Percentiles rank a stretch among this genome's conserved stretches.
These are phyloP conservation scores for Cheilosia variabilis DNA, from an alignment of 2,888 invertebrate genomes.

Conservation along the genomic window DNA sequence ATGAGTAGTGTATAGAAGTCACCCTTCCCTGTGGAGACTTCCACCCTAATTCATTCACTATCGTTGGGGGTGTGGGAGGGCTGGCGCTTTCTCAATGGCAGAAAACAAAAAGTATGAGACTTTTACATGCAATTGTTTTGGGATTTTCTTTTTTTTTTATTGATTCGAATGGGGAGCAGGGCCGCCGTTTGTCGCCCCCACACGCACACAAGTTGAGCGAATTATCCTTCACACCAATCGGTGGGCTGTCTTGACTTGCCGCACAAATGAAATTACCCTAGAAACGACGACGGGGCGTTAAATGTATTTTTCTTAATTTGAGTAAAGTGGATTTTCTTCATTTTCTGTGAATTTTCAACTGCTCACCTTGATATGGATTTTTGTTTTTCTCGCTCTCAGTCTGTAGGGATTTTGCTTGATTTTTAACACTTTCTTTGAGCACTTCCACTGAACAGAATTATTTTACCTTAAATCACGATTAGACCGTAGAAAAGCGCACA, in stretches of 20 bases:
- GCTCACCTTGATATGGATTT: constrained; percentile 71
- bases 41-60: constrained; percentile 57
- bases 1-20: not conserved
- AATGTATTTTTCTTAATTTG: constrained; percentile 12
- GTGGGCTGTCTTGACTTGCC: constrained; percentile 4
- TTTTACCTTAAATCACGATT: constrained; percentile 25
- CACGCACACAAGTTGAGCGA: constrained; percentile 41
- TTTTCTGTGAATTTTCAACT: not conserved
- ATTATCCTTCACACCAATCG: constrained; percentile 69
- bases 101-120: constrained; percentile 44
- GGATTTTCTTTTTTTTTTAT: constrained; percentile 53
- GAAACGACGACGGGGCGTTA: constrained; percentile 32
- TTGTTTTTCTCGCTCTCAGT: constrained; percentile 30
- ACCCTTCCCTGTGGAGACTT: constrained; percentile 37
- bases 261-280: constrained; percentile 65
- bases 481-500: constrained; percentile 1
- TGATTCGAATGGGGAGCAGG: constrained; percentile 70
- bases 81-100: constrained; percentile 18
- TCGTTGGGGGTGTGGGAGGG: not conserved
- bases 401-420: constrained; percentile 16
- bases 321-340: constrained; percentile 7
- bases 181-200: constrained; percentile 31
- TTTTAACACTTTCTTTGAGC: not conserved
- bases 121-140: constrained; percentile 68
- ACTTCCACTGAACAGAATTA: not conserved